Percentiles rank a stretch among this genome's conserved stretches.
Conservation (phyloP, 2,888 invertebrate genomes). For the Hirtodrosophila trivittata region DNA sequence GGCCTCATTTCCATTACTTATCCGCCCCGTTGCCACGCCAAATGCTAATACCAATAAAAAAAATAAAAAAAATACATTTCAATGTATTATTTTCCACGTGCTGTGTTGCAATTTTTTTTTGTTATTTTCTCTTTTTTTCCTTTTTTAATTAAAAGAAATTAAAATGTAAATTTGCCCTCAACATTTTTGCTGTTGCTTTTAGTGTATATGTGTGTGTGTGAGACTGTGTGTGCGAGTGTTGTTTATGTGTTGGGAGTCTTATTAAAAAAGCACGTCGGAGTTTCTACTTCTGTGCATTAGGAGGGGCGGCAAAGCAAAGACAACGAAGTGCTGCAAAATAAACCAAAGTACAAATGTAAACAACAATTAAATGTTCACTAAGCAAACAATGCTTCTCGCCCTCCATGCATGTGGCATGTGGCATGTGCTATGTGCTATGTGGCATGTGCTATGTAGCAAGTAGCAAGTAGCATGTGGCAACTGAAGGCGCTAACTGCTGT, state of each 20-base stretch:
- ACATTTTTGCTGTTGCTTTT: conserved; percentile 30
- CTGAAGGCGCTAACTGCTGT: conserved; percentile 19
- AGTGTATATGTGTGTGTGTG: background rate
- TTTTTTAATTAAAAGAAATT: conserved; percentile 77
- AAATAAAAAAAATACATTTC: conserved; percentile 39
- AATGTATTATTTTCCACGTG: conserved; percentile 58
- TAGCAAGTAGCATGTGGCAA: conserved; percentile 14
- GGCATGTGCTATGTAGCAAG: conserved; percentile 16
- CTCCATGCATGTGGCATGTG: conserved; percentile 5
- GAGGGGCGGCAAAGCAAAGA: background rate
- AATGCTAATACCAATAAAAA: conserved; percentile 62
- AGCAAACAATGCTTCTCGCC: conserved; percentile 50
- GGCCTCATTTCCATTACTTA: conserved; percentile 53
- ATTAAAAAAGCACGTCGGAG: conserved; percentile 50
- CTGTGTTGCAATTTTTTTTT: conserved; percentile 17
- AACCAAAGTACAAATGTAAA: conserved; percentile 75
- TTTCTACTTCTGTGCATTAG: conserved; percentile 11
- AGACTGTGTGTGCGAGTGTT: conserved; percentile 23
- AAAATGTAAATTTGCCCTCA: conserved; percentile 69
- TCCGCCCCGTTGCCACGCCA: conserved; percentile 51
- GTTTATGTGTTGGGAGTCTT: conserved; percentile 51
- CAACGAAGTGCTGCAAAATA: conserved; percentile 52
- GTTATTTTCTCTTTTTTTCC: conserved; percentile 29
- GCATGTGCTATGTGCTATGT: conserved; percentile 1
- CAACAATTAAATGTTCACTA: conserved; percentile 78